These are phyloP conservation scores for Thymelicus acteon DNA, from an alignment of 2,888 invertebrate genomes.

Conservation along the genomic window DNA sequence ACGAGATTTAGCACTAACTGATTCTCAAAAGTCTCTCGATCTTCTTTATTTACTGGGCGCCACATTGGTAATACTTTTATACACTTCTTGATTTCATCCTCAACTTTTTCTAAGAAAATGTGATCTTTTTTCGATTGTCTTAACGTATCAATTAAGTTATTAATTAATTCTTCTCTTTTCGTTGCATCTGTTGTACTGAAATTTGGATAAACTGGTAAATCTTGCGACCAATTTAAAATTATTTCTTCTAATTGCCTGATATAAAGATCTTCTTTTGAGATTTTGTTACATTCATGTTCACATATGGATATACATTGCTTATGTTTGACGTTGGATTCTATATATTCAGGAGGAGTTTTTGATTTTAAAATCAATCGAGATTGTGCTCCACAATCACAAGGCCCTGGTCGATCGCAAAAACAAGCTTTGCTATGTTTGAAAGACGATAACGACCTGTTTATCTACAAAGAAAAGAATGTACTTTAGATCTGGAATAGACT, in stretches of 20 bases:
- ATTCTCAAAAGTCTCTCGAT: conserved; percentile 48
- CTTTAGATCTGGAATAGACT: background rate
- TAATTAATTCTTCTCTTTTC: conserved; percentile 44
- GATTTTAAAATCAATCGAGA: background rate
- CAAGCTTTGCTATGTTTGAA: conserved; percentile 26
- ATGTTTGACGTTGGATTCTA: background rate
- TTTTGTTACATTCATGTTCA: background rate
- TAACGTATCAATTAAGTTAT: conserved; percentile 38
- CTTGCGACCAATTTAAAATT: conserved; percentile 51
- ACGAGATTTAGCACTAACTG: conserved; percentile 48
- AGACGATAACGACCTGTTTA: background rate
- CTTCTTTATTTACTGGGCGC: conserved; percentile 48
- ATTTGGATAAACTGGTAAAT: conserved; percentile 52
- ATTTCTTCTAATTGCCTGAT: conserved; percentile 43
- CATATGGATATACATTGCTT: background rate
- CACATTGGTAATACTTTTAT: conserved; percentile 56
- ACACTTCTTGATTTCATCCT: conserved; percentile 46
- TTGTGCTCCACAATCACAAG: conserved; percentile 9
- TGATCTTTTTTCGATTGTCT: conserved; percentile 44
- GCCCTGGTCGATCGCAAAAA: conserved; percentile 9
- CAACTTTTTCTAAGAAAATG: conserved; percentile 46
- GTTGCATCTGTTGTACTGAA: conserved; percentile 45
- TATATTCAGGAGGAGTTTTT: background rate
- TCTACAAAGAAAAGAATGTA: background rate
- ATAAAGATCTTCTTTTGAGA: background rate